A percentile compares a stretch with the other conserved stretches of the same genome.
Conservation (phyloP, 2,113 vertebrate species). For the Zootoca vivipara region DNA sequence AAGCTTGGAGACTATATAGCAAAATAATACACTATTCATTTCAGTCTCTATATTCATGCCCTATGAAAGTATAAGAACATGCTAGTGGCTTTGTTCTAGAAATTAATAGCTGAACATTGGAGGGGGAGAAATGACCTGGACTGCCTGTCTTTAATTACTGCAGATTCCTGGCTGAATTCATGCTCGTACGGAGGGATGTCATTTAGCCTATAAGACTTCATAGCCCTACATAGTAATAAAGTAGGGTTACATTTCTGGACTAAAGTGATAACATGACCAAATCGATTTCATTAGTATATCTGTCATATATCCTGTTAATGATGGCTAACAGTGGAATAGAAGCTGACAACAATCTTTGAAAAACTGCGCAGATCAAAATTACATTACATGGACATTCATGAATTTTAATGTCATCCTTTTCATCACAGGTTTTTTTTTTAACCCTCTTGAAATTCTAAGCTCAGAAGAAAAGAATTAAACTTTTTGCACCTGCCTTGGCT, state of each 20-base stretch:
- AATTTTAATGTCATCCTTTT: constrained; percentile 59
- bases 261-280: constrained; percentile 67
- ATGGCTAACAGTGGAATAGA: constrained; percentile 54
- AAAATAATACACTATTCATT: not conserved
- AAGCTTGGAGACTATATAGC: not conserved
- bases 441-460: constrained; percentile 57
- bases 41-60: not conserved
- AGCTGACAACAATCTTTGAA: constrained; percentile 64
- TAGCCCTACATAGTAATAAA: constrained; percentile 44
- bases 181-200: constrained; percentile 39
- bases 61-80: not conserved
- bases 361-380: constrained; percentile 55
- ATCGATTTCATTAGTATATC: constrained; percentile 69
- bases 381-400: constrained; percentile 49
- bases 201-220: constrained; percentile 34
- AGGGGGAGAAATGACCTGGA: constrained; percentile 21
- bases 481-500: constrained; percentile 46
- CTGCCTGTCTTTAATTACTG: constrained; percentile 35
- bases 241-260: constrained; percentile 56
- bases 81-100: not conserved
- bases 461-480: constrained; percentile 46
- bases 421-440: constrained; percentile 42
- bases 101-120: constrained; percentile 34
- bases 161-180: constrained; percentile 30
- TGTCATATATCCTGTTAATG: constrained; percentile 66